phyloP scores from a whole-genome alignment of 2,888 invertebrate genomes.

The Athalia cordata region DNA sequence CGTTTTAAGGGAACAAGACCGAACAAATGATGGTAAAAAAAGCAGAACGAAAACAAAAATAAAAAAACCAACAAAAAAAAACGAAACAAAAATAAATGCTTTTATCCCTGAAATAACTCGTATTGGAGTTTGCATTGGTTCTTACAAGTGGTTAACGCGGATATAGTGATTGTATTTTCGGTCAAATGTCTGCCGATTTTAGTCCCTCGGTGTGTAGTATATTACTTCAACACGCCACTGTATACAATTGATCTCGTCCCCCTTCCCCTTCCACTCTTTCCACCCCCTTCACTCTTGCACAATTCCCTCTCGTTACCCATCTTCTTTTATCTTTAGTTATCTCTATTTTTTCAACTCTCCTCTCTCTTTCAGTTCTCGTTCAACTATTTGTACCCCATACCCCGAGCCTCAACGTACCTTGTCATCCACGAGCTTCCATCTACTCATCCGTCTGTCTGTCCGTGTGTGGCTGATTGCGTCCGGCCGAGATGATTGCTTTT shows the following conservation, averaged over 20 bases:
- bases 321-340: background rate
- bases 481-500: constrained; percentile 73
- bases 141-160: constrained; percentile 47
- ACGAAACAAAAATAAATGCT: constrained; percentile 27
- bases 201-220: constrained; percentile 32
- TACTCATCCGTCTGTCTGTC: constrained; percentile 47
- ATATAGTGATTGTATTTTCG: constrained; percentile 52
- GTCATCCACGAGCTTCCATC: constrained; percentile 9
- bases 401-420: background rate
- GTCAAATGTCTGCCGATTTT: constrained; percentile 55
- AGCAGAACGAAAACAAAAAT: background rate
- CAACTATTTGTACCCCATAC: constrained; percentile 1
- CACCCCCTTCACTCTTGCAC: background rate
- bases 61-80: constrained; percentile 3
- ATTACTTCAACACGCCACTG: constrained; percentile 33
- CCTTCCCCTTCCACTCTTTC: background rate
- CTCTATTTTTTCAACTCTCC: background rate
- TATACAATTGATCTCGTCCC: constrained; percentile 4
- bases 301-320: too few relatives aligned
- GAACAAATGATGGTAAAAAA: background rate
- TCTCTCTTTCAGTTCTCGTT: too few relatives aligned
- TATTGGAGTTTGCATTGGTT: constrained; percentile 42
- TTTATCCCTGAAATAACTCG: constrained; percentile 42
- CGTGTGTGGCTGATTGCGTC: constrained; percentile 70
- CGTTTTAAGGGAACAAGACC: background rate